These are phyloP conservation scores for Arctopsyche grandis DNA, from an alignment of 1,140 invertebrate genomes.

Conservation along the genomic window DNA sequence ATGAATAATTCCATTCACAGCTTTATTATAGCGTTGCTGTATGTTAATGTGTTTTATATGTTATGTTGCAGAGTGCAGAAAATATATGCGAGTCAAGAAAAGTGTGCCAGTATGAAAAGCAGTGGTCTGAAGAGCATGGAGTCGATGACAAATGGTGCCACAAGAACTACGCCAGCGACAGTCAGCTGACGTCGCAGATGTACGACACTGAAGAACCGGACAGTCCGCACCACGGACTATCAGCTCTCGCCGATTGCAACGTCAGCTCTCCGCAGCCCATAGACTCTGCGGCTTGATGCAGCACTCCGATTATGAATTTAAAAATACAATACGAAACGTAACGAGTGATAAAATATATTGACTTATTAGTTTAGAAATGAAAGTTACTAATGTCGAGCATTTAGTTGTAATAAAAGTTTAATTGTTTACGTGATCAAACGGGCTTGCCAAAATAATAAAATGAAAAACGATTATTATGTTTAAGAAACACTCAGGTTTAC, in stretches of 20 bases:
- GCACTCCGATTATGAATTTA: background rate
- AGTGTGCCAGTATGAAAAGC: constrained; percentile 1
- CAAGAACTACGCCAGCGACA: constrained; percentile 25
- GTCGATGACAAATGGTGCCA: constrained; percentile 20
- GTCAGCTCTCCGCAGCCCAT: constrained; percentile 50
- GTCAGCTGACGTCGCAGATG: constrained; percentile 11
- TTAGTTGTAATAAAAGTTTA: background rate
- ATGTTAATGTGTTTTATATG: background rate
- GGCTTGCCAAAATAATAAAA: constrained; percentile 7
- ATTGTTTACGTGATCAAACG: background rate
- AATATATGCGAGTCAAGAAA: background rate
- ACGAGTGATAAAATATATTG: background rate
- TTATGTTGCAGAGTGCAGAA: constrained; percentile 18
- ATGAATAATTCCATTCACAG: background rate
- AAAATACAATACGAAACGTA: background rate
- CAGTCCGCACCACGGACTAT: constrained; percentile 40
- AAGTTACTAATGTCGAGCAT: background rate
- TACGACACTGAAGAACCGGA: constrained; percentile 27
- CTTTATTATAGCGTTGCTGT: constrained; percentile 18
- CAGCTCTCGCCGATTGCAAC: constrained; percentile 40
- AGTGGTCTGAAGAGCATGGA: constrained; percentile 10
- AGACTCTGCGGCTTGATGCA: constrained; percentile 42
- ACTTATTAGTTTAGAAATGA: background rate
- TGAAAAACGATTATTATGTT: background rate
- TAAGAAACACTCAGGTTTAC: background rate